Evolutionary conservation across 2,888 invertebrate genomes (phyloP).

Genomic region (Linnaemya vulpina): DNA sequence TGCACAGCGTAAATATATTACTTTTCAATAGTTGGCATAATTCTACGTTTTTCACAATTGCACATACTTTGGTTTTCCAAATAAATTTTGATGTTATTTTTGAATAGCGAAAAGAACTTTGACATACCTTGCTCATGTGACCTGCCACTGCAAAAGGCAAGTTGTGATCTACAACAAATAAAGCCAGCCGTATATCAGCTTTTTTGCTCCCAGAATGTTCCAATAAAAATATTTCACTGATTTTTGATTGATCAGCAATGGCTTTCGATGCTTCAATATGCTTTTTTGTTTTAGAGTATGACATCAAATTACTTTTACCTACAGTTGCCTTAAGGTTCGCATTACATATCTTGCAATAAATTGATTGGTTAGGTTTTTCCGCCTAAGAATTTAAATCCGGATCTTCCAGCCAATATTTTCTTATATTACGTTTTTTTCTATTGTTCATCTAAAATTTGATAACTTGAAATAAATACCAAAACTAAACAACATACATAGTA

Average conservation of each 20-base stretch:
- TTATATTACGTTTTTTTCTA: constrained; percentile 5
- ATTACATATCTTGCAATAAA: too few relatives aligned
- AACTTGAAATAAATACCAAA: constrained; percentile 1
- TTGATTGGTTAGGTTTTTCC: too few relatives aligned
- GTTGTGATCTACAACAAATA: constrained; percentile 3
- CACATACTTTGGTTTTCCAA: constrained; percentile 18
- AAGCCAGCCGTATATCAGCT: constrained; percentile 23
- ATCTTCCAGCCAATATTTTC: too few relatives aligned
- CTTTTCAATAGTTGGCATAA: constrained; percentile 7
- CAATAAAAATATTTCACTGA: too few relatives aligned
- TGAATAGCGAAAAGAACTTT: constrained; percentile 12
- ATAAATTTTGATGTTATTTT: constrained; percentile 4
- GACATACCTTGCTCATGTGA: neutral
- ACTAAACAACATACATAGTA: neutral
- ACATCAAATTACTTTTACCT: too few relatives aligned
- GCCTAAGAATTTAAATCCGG: too few relatives aligned
- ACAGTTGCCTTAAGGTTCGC: too few relatives aligned
- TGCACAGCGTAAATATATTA: constrained; percentile 1
- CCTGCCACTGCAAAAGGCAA: neutral
- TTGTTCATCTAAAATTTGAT: neutral
- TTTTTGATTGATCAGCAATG: too few relatives aligned
- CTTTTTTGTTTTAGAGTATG: too few relatives aligned
- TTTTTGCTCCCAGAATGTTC: constrained; percentile 14
- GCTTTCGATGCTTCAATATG: too few relatives aligned
- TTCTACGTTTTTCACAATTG: constrained; percentile 25